Percentiles rank a stretch among this genome's conserved stretches.
These are phyloP conservation scores for Clarias macrocephalus DNA, from an alignment of 2,113 vertebrate species.

Conservation along the genomic window DNA sequence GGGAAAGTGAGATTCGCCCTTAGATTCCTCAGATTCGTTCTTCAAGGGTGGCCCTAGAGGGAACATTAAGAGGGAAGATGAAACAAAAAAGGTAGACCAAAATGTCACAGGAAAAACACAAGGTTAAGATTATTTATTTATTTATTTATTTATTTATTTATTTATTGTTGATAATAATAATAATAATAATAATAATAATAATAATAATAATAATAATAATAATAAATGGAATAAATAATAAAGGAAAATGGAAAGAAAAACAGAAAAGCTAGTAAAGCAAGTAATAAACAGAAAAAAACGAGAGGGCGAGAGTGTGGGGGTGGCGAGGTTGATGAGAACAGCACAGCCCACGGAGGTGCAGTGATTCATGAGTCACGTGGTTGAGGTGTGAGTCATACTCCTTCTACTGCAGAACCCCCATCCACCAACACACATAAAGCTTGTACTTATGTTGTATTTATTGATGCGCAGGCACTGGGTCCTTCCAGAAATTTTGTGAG, in stretches of 20 bases:
- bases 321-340: conserved; percentile 58
- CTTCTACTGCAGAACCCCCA: conserved; percentile 67
- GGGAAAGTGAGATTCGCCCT: neutral
- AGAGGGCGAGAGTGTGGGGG: conserved; percentile 34
- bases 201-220: neutral
- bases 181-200: neutral
- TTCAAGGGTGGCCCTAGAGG: neutral
- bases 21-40: neutral
- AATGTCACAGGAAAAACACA: conserved; percentile 4
- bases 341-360: conserved; percentile 67
- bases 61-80: neutral
- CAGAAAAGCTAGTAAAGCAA: conserved; percentile 2
- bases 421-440: conserved; percentile 51
- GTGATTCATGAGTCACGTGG: conserved; percentile 76
- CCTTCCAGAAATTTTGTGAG: conserved; percentile 25
- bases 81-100: conserved; percentile 2
- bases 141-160: too few relatives aligned
- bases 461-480: conserved; percentile 34
- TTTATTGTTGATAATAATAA: neutral
- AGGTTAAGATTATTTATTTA: neutral
- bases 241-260: conserved; percentile 27
- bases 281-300: conserved; percentile 13
- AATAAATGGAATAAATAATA: neutral
- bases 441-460: conserved; percentile 47
- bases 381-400: conserved; percentile 73